Base-by-base conservation (phyloP, 2,888 invertebrate genomes). In the Orthonychiurus folsomi region DNA sequence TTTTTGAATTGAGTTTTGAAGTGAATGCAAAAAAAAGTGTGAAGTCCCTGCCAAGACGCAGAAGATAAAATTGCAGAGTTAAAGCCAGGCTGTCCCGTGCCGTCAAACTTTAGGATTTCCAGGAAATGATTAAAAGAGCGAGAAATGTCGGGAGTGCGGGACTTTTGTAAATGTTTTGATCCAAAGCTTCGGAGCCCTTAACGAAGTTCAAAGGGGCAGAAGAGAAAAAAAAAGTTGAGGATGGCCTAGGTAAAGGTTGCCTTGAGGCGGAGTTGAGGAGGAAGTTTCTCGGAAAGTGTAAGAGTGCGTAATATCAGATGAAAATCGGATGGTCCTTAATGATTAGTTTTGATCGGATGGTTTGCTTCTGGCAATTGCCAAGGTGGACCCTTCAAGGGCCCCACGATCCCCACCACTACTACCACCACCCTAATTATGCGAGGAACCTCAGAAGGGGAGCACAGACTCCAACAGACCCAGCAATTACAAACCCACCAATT, bases 401-500 rank as follows among this genome's bases (percentile, higher is more conserved):
- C 56, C 52, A 52, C 21, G 9, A 20, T 52, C n/a, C 12, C n/a
- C 15, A 48, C 15, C 12, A 15, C 48, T 48, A 15, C 15, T n/a
- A 27, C 53, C 60, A 28, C 56, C 56, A 27, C 47, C 59, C 52
- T 61, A 61, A 64, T 64, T 64, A 64, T 62, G 64, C 54, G 48
- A 59, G 59, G 23, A 48, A 50, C n/a, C 27, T 48, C 26, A 27
- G 47, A 23, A 25, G 47, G 50, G 20, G 48, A 23, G 23, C 21
- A 21, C n/a, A 9, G 9, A 20, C 52, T 18, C 24, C 23, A 28
- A 25, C 58, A 27, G 50, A 27, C 72, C 70, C 63, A 69, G 66
- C 72, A 72, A 72, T 72, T 72, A 72, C 70, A 68, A 12, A 68
- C 67, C 72, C 66, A 67, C 66, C 72, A 72, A 72, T 72, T 72